A percentile compares a stretch with the other conserved stretches of the same genome.
phyloP scores from a whole-genome alignment of 2,888 invertebrate species.

The Criorhina ranunculi region DNA sequence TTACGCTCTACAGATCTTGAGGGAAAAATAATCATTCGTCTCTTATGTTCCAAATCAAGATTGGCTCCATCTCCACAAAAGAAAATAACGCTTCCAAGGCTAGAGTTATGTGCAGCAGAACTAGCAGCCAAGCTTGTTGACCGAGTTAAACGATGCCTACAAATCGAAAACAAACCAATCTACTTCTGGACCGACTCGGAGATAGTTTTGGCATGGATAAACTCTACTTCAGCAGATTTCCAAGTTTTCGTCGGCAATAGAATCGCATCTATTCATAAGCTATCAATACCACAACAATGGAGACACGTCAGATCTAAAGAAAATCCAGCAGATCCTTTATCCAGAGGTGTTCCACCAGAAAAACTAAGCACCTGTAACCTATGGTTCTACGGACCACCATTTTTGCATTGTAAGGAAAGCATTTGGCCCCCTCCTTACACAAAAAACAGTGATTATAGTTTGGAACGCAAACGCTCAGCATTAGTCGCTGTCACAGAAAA shows the following conservation, averaged over 20 bases:
- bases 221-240: neutral
- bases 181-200: too few relatives aligned
- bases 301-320: too few relatives aligned
- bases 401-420: neutral
- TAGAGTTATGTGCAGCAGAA: too few relatives aligned
- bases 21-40: slow-evolving; percentile 4
- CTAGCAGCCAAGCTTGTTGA: too few relatives aligned
- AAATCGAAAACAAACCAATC: too few relatives aligned
- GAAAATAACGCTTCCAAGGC: too few relatives aligned
- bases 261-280: neutral
- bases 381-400: slow-evolving; percentile 21
- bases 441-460: neutral
- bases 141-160: too few relatives aligned
- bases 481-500: neutral
- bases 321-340: too few relatives aligned
- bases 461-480: neutral
- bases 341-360: too few relatives aligned
- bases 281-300: too few relatives aligned
- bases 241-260: neutral
- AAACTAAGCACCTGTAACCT: slow-evolving; percentile 8
- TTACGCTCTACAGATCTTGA: slow-evolving; percentile 3
- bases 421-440: slow-evolving; percentile 13
- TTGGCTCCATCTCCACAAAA: neutral
- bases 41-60: slow-evolving; percentile 1
- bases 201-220: neutral